Evolutionary conservation across 1,140 invertebrate genomes (phyloP).

Genomic region (Drosophila murphyi): DNA sequence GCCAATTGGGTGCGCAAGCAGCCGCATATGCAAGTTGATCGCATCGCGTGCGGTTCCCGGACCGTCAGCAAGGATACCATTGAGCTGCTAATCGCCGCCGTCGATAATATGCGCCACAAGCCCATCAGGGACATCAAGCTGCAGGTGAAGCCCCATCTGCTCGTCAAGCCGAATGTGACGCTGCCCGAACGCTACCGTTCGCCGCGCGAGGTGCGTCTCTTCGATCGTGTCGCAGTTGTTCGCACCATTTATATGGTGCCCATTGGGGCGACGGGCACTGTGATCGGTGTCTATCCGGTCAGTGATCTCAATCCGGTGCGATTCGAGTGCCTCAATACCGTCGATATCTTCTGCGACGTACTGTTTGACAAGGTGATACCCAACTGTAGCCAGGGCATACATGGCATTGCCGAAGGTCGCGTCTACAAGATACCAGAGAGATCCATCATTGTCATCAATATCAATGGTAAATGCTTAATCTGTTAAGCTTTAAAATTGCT

Average conservation of each 20-base stretch:
- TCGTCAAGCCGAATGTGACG: constrained; percentile 88
- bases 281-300: constrained; percentile 88
- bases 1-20: constrained; percentile 90
- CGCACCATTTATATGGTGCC: constrained; percentile 89
- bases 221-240: constrained; percentile 93
- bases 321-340: constrained; percentile 67
- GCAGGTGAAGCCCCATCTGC: constrained; percentile 91
- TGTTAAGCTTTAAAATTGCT: not conserved
- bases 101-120: constrained; percentile 85
- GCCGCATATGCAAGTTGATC: constrained; percentile 86
- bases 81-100: constrained; percentile 86
- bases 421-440: constrained; percentile 75
- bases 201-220: constrained; percentile 88
- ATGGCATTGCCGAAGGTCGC: constrained; percentile 72
- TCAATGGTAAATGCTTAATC: constrained; percentile 24
- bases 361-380: constrained; percentile 70
- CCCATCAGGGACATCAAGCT: constrained; percentile 87
- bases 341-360: constrained; percentile 74
- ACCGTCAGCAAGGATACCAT: constrained; percentile 90
- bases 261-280: constrained; percentile 91
- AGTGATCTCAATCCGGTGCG: constrained; percentile 79
- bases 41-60: constrained; percentile 88
- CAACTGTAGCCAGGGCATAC: constrained; percentile 65
- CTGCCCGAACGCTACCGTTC: constrained; percentile 65
- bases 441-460: constrained; percentile 56